These are phyloP conservation scores for Allophyes oxyacanthae DNA, from an alignment of 2,888 invertebrate genomes.

Conservation along the genomic window DNA sequence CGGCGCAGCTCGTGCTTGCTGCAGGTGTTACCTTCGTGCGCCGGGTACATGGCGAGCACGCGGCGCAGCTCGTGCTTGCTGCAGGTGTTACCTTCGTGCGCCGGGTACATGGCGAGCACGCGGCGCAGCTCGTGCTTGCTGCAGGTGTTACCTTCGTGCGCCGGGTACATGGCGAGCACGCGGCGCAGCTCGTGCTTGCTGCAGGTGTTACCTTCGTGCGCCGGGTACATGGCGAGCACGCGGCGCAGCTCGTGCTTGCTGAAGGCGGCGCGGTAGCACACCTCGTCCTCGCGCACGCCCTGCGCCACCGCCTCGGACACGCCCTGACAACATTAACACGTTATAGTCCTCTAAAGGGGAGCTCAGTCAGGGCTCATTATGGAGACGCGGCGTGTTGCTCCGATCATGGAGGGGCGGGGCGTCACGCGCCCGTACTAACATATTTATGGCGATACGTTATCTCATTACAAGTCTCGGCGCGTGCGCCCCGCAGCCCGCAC, in stretches of 20 bases:
- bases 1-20: slow-evolving; percentile 92
- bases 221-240: slow-evolving; percentile 97
- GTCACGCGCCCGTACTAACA: too few relatives aligned
- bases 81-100: slow-evolving; percentile 57
- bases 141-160: slow-evolving; percentile 87
- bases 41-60: slow-evolving; percentile 97
- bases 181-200: slow-evolving; percentile 98
- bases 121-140: slow-evolving; percentile 98
- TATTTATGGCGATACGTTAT: too few relatives aligned
- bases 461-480: too few relatives aligned
- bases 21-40: slow-evolving; percentile 49
- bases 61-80: slow-evolving; percentile 98
- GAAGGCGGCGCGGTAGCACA: slow-evolving; percentile 99
- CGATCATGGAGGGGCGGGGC: too few relatives aligned
- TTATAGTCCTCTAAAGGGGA: too few relatives aligned
- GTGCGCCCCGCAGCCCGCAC: too few relatives aligned
- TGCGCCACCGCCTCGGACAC: slow-evolving; percentile 97
- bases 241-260: slow-evolving; percentile 98
- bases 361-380: too few relatives aligned
- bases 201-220: slow-evolving; percentile 87
- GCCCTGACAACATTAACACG: slow-evolving; percentile 82
- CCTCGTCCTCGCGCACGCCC: slow-evolving; percentile 98
- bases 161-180: slow-evolving; percentile 97
- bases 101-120: slow-evolving; percentile 97
- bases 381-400: too few relatives aligned